phyloP scores from a whole-genome alignment of 2,888 invertebrate species.

The Apeira syringaria region DNA sequence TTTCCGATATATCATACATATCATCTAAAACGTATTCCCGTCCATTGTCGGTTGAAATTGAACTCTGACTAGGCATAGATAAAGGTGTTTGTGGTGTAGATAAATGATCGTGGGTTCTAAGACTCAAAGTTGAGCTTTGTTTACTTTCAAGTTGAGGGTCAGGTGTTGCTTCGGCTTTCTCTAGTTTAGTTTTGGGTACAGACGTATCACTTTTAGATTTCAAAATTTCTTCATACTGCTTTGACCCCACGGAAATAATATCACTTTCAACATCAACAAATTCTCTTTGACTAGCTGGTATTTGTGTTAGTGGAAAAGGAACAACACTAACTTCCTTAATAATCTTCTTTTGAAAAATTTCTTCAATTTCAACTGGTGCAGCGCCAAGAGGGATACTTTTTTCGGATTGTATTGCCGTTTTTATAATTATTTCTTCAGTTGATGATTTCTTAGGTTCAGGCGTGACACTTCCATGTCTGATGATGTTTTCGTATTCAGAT shows the following conservation, averaged over 20 bases:
- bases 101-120: conserved; percentile 79
- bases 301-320: conserved; percentile 74
- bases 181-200: conserved; percentile 75
- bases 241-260: conserved; percentile 68
- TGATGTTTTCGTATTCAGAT: conserved; percentile 70
- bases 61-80: conserved; percentile 86
- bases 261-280: conserved; percentile 75
- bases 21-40: conserved; percentile 85
- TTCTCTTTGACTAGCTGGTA: conserved; percentile 76
- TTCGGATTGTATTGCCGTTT: conserved; percentile 44
- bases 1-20: conserved; percentile 83
- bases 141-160: conserved; percentile 76
- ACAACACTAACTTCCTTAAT: conserved; percentile 60
- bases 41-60: conserved; percentile 86
- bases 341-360: conserved; percentile 64
- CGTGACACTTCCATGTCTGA: conserved; percentile 60
- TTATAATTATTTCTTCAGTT: conserved; percentile 50
- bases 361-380: conserved; percentile 41
- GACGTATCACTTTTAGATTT: conserved; percentile 79
- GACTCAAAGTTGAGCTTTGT: conserved; percentile 83
- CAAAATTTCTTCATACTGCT: conserved; percentile 76
- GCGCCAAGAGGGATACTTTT: conserved; percentile 43
- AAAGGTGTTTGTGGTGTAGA: conserved; percentile 85
- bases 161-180: conserved; percentile 64
- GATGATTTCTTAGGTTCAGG: conserved; percentile 57